Evolutionary conservation across 2,888 invertebrate species (phyloP).

Genomic region (Lithophane leautieri): DNA sequence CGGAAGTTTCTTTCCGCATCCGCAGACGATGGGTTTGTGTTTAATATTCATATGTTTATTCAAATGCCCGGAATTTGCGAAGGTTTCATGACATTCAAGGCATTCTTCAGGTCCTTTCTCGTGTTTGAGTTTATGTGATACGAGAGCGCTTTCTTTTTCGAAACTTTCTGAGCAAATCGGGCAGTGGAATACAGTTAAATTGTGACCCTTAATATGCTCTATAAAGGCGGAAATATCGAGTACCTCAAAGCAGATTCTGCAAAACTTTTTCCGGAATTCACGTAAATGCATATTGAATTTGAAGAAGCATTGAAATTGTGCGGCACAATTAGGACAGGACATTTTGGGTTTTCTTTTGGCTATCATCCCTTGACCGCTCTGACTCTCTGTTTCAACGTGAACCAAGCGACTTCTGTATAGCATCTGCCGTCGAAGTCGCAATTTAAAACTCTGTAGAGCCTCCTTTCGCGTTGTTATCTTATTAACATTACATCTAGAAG

Average conservation of each 20-base stretch:
- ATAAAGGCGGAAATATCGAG: conserved; percentile 61
- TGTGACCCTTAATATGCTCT: conserved; percentile 66
- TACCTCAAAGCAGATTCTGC: conserved; percentile 69
- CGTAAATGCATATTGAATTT: conserved; percentile 73
- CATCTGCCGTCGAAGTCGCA: conserved; percentile 41
- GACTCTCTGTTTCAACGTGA: not conserved
- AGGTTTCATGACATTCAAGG: conserved; percentile 71
- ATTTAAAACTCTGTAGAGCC: conserved; percentile 55
- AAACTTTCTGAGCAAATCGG: conserved; percentile 69
- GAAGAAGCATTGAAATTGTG: conserved; percentile 54
- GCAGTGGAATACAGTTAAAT: conserved; percentile 63
- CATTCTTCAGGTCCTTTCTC: conserved; percentile 66
- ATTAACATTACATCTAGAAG: conserved; percentile 44
- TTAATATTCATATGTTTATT: conserved; percentile 65
- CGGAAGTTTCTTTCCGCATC: conserved; percentile 70
- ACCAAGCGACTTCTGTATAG: conserved; percentile 17
- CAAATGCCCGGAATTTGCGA: conserved; percentile 60
- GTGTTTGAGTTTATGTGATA: conserved; percentile 59
- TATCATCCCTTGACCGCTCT: conserved; percentile 6
- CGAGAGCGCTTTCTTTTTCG: conserved; percentile 50
- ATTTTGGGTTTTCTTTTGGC: conserved; percentile 37
- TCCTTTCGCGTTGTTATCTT: conserved; percentile 58
- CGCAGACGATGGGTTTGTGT: conserved; percentile 70
- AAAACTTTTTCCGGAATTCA: conserved; percentile 69
- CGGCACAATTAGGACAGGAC: conserved; percentile 72